Percentiles rank a stretch among this genome's conserved stretches.
phyloP scores from a whole-genome alignment of 2,888 invertebrate species.

The Xestia sexstrigata region DNA sequence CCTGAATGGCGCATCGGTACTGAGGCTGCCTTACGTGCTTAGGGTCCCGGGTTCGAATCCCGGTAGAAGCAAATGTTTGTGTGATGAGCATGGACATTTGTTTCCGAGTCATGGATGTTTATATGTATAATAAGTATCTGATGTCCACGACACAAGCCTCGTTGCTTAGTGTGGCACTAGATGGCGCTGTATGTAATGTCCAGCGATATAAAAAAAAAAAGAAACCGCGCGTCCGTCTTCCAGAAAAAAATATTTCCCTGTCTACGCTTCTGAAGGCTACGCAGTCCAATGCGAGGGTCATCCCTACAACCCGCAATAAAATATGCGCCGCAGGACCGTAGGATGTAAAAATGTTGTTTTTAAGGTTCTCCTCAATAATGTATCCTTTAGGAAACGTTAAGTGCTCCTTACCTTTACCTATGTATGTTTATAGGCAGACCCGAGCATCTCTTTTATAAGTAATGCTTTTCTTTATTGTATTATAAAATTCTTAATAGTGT shows the following conservation, averaged over 20 bases:
- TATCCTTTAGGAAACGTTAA: constrained; percentile 87
- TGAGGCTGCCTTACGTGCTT: no score
- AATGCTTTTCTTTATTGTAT: constrained; percentile 65
- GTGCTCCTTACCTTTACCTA: constrained; percentile 80
- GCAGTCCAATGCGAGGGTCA: constrained; percentile 85
- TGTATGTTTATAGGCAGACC: constrained; percentile 70
- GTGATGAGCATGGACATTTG: no score
- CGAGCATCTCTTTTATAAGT: constrained; percentile 64
- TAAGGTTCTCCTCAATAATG: constrained; percentile 87
- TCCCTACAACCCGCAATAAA: constrained; percentile 87
- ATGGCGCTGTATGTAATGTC: no score
- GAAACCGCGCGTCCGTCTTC: no score
- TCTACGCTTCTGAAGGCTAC: constrained; percentile 74
- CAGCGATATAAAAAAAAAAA: no score
- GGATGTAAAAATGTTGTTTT: constrained; percentile 90
- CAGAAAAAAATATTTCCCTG: not conserved
- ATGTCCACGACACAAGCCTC: no score
- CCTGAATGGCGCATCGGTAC: no score
- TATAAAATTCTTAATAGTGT: constrained; percentile 66
- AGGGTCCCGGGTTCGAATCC: no score
- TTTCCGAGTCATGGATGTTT: no score
- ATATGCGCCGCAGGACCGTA: constrained; percentile 86
- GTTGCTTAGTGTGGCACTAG: no score
- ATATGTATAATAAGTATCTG: no score
- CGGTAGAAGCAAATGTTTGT: no score